phyloP scores from a whole-genome alignment of 64 coral and sea anemone species.

The Astreopora myriophthalma region DNA sequence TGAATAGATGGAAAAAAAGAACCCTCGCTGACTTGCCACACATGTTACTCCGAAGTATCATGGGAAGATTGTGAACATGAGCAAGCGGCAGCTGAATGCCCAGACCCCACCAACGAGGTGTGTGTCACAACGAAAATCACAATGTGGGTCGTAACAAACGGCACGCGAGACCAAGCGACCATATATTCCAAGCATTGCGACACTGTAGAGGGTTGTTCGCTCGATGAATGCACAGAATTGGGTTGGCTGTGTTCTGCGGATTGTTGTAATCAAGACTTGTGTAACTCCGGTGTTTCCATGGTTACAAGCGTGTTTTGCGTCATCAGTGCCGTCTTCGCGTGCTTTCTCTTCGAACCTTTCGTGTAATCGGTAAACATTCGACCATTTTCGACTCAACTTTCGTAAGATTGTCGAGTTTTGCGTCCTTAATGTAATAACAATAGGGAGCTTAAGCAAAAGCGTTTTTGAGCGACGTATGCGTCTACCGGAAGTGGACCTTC shows the following conservation, averaged over 20 bases:
- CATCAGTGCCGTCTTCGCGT: not conserved
- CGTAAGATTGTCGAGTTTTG: no score
- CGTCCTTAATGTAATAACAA: no score
- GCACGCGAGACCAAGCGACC: not conserved
- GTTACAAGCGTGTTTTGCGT: not conserved
- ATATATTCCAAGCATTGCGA: not conserved
- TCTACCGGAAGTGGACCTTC: no score
- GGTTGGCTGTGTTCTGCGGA: not conserved
- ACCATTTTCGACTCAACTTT: not conserved
- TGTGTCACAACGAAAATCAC: not conserved
- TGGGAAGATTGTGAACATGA: not conserved
- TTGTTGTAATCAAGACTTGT: not conserved
- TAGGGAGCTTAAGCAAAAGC: no score
- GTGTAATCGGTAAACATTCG: not conserved
- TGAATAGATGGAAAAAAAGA: not conserved
- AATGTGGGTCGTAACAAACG: not conserved
- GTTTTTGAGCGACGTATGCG: no score
- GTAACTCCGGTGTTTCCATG: not conserved
- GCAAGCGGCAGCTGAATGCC: not conserved
- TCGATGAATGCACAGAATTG: not conserved
- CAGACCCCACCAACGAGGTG: not conserved
- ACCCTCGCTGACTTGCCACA: not conserved
- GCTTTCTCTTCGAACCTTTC: not conserved
- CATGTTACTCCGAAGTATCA: not conserved
- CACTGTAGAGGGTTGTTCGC: not conserved